Conservation (phyloP, 1,140 invertebrate species). For the Drosophila pseudoobscura region DNA sequence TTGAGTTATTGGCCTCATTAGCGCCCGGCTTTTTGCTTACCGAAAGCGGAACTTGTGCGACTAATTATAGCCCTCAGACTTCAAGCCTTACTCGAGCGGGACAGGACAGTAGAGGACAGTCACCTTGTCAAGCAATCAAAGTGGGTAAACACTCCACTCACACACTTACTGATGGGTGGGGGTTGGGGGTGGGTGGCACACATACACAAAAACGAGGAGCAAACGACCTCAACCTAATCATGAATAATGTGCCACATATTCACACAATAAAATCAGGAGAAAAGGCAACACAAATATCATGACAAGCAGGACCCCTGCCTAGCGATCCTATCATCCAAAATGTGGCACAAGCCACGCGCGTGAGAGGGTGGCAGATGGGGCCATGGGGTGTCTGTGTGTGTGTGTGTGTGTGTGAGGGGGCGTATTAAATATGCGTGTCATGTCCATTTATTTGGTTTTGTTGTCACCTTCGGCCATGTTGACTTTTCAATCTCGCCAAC, state of each 20-base stretch:
- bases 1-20: conserved; percentile 75
- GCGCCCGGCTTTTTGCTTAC: conserved; percentile 24
- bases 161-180: background rate
- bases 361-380: background rate
- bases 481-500: conserved; percentile 57
- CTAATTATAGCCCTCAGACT: conserved; percentile 26
- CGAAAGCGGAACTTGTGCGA: conserved; percentile 28
- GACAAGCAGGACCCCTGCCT: conserved; percentile 53
- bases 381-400: background rate
- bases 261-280: conserved; percentile 71
- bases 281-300: conserved; percentile 72
- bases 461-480: conserved; percentile 69
- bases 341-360: conserved; percentile 34
- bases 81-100: conserved; percentile 3
- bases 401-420: conserved; percentile 2
- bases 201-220: conserved; percentile 50
- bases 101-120: conserved; percentile 1
- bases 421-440: conserved; percentile 76
- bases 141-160: conserved; percentile 43
- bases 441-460: conserved; percentile 68
- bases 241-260: conserved; percentile 78
- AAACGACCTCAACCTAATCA: conserved; percentile 68
- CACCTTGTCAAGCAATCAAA: conserved; percentile 50
- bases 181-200: conserved; percentile 4
- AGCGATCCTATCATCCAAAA: conserved; percentile 41